Conservation (phyloP, 64 coral and sea anemone species). For the Platygyra sinensis region DNA sequence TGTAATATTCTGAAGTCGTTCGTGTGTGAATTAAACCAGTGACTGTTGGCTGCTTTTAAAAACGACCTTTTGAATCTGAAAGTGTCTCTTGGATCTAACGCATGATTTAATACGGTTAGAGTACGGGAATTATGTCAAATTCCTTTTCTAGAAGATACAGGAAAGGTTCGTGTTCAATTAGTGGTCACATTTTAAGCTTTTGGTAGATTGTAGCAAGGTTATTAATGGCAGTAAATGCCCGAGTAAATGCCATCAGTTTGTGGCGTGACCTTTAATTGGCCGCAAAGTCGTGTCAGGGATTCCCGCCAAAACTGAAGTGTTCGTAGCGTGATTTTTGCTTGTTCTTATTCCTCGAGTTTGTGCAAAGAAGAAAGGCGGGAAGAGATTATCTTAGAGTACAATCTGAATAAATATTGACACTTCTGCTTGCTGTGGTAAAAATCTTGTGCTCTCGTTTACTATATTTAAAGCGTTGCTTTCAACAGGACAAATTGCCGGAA, state of each 20-base stretch:
- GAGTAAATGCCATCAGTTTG: neutral
- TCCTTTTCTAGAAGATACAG: neutral
- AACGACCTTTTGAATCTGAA: neutral
- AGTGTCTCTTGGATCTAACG: neutral
- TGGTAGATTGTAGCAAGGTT: too few relatives aligned
- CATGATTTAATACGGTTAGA: neutral
- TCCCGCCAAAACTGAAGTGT: too few relatives aligned
- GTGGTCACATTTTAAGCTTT: too few relatives aligned
- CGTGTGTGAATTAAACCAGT: neutral
- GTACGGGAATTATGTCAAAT: neutral
- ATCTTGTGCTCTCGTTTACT: neutral
- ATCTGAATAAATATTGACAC: neutral
- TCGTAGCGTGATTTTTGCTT: too few relatives aligned
- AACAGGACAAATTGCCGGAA: neutral
- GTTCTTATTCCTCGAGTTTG: too few relatives aligned
- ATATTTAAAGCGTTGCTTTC: neutral
- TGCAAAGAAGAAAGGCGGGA: too few relatives aligned
- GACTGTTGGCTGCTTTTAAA: neutral
- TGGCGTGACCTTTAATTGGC: neutral
- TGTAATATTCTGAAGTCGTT: neutral
- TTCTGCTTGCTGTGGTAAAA: neutral
- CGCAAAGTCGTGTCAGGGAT: neutral
- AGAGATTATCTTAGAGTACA: neutral
- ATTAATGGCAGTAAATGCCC: too few relatives aligned
- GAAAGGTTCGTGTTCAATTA: too few relatives aligned